Evolutionary conservation across 2,888 invertebrate species (phyloP), one percentile per base, ranked within the genome.

Genomic region (Gasteruption jaculator): DNA sequence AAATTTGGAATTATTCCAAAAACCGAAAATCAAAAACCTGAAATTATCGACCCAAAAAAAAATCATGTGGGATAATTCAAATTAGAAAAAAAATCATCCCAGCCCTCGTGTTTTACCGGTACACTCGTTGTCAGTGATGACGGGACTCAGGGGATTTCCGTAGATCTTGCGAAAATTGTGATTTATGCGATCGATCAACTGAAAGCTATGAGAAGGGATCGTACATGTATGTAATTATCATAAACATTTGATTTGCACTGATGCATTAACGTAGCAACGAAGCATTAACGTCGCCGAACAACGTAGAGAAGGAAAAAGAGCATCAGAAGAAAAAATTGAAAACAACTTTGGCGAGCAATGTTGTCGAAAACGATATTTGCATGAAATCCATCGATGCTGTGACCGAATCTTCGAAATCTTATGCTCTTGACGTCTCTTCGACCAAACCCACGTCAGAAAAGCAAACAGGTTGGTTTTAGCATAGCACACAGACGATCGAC

Each of bases 261-360:
- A 20, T 8, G 24, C 22, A 14, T 24, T 4, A 39, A 39, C 42
- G 19, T 51, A 68, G 74, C 56, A 68, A 65, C 57, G 72, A 73
- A 42, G 66, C 68, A 16, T 61, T 68, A 24, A 68, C 72, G 4
- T 73, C 76, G 55, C 72, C 72, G 11, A 69, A 73, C 38, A 76
- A 75, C 41, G 79, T 78, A 59, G 74, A 76, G 35, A 81, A 80
- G 62, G 79, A 79, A 11, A 79, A 81, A 58, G 78, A 80, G 26
- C 64, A 74, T 53, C 82, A 81, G 66, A 80, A 80, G 63, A 81
- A 79, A 60, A 81, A 79, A 56, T 61, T 68, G 32, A 72, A 76
- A 52, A 56, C 64, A 16, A 45, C 44, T 39, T 50, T 51, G 36
- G 40, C 41, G 37, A 30, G 43, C 26, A 57, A 47, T 26, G 15